Conservation (phyloP, 2,888 invertebrate genomes). For the Cyclophora punctaria region DNA sequence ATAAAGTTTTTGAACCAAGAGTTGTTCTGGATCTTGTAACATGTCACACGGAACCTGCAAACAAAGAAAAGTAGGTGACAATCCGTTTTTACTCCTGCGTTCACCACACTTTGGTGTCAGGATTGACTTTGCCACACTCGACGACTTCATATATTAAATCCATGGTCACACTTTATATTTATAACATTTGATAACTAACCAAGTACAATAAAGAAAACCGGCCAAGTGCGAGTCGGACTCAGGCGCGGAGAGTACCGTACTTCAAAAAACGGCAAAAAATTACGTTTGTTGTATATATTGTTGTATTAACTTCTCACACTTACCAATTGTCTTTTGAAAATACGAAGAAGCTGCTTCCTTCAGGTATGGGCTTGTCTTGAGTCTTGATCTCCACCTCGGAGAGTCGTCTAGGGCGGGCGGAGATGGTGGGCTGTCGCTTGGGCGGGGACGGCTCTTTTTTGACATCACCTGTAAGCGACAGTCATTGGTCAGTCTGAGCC, state of each 20-base stretch:
- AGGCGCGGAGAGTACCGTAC: no score
- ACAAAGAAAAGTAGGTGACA: not conserved
- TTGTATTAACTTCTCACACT: conserved; percentile 17
- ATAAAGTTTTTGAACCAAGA: conserved; percentile 96
- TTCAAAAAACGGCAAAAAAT: no score
- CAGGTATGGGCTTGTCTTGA: conserved; percentile 91
- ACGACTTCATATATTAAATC: no score
- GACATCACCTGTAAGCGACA: conserved; percentile 42
- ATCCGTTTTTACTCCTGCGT: no score
- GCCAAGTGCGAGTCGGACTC: no score
- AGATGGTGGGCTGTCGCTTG: conserved; percentile 46
- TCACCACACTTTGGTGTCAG: no score
- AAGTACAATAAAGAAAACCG: no score
- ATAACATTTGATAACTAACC: no score
- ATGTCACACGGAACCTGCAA: conserved; percentile 90
- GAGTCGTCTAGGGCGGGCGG: conserved; percentile 86
- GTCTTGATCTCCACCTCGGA: conserved; percentile 87
- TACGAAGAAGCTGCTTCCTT: conserved; percentile 92
- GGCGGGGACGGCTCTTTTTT: conserved; percentile 44
- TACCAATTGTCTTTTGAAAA: conserved; percentile 93
- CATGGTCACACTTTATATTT: no score
- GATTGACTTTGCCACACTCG: no score
- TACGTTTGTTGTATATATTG: no score
- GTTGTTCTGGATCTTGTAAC: conserved; percentile 96
- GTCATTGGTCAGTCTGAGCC: no score